Evolutionary conservation across 2,888 invertebrate genomes (phyloP).

Genomic region (Clitarchus hookeri): DNA sequence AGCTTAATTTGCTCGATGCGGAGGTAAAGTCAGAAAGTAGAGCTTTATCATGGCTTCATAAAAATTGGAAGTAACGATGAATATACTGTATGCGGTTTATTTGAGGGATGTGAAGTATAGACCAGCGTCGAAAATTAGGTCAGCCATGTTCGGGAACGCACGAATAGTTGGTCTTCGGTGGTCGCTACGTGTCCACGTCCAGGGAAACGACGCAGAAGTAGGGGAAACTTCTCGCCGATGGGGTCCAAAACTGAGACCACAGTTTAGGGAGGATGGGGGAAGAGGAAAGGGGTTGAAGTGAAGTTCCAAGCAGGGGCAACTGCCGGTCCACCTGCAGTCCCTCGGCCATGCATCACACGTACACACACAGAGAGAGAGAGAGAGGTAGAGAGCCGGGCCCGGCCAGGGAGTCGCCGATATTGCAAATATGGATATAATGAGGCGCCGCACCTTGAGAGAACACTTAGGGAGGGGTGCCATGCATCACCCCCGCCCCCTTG

Average conservation of each 20-base stretch:
- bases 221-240: not conserved
- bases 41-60: too few species aligned
- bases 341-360: slow-evolving; percentile 1
- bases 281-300: not conserved
- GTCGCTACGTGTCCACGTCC: not conserved
- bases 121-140: too few species aligned
- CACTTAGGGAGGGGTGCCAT: not conserved
- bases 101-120: too few species aligned
- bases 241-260: too few species aligned
- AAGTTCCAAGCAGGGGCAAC: not conserved
- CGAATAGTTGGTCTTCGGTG: too few species aligned
- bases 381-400: too few species aligned
- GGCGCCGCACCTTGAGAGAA: not conserved
- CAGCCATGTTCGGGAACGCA: too few species aligned
- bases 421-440: slow-evolving; percentile 9
- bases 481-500: not conserved
- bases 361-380: not conserved
- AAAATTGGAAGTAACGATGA: too few species aligned
- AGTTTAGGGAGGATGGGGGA: not conserved
- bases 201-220: not conserved
- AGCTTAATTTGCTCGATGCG: too few species aligned
- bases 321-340: not conserved
- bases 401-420: not conserved
- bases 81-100: too few species aligned
- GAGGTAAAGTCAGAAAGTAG: too few species aligned